Evolutionary conservation across 2,888 invertebrate genomes (phyloP).

Genomic region (Pandemis cinnamomeana): DNA sequence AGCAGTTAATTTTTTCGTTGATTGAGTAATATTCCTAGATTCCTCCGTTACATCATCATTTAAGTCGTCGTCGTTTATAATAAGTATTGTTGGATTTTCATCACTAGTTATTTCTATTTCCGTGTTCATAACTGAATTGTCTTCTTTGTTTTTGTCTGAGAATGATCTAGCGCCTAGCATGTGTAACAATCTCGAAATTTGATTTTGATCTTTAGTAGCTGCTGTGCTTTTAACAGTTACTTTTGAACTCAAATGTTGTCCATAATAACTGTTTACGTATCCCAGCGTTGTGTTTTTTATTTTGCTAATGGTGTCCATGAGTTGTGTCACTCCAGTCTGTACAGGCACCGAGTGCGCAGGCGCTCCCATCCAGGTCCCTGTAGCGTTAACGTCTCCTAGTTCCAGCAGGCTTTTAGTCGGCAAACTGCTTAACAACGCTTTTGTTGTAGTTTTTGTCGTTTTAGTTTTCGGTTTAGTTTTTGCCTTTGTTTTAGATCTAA

Average conservation of each 20-base stretch:
- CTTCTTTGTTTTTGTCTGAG: constrained; percentile 14
- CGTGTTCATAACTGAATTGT: constrained; percentile 5
- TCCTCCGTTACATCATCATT: background rate
- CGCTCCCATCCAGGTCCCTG: background rate
- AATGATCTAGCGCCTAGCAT: background rate
- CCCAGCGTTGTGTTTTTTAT: background rate
- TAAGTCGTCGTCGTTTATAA: constrained; percentile 51
- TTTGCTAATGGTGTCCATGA: background rate
- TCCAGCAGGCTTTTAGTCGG: background rate
- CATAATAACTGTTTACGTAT: background rate
- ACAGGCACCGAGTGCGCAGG: background rate
- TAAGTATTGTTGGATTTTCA: constrained; percentile 50
- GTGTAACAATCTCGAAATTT: background rate
- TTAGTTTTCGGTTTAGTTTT: background rate
- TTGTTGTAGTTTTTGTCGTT: background rate
- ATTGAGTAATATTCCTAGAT: background rate
- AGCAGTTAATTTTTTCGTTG: constrained; percentile 1
- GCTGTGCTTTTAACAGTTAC: background rate
- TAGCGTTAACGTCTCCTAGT: background rate
- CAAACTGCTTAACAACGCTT: background rate
- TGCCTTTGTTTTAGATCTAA: background rate
- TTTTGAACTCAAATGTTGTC: background rate
- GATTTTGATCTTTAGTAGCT: background rate
- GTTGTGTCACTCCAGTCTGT: background rate
- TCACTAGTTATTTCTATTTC: constrained; percentile 7